Evolutionary conservation across 1,140 invertebrate species (phyloP), one percentile per base, ranked within the genome.

Genomic region (Zaprionus africanus): DNA sequence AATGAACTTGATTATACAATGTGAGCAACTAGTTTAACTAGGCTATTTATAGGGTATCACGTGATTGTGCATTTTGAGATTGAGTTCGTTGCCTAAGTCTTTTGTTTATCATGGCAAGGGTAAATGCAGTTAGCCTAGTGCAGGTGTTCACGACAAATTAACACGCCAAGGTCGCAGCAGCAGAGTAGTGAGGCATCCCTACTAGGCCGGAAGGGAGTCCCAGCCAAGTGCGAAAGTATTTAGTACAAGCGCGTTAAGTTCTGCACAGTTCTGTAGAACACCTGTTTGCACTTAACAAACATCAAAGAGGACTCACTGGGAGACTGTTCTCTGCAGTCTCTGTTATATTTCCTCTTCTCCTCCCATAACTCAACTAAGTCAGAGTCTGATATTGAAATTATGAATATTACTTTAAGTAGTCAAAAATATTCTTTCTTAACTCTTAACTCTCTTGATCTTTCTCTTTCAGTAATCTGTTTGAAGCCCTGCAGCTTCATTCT

Each of bases 141-240:
- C 41, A 82, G 65, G 69, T 82, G 65, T 65, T 81, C 66, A 66
- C 72, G 66, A 78, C 72, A 91, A 91, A 91, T 91, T 91, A 91
- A 87, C 87, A 91, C 88, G 76, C 91, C 87, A 91, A 91, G 87
- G 87, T 91, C 87, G 79, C 72, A 61, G 67, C 57, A 62, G 13
- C 46, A n/a, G 62, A 31, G 38, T 19, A 43, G 17, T 24, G 5
- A 34, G 38, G 38, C 31, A 43, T 19, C 26, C 19, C 46, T 54
- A 54, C 51, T 15, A 34, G 76, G 62, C 65, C 49, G 70, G 22
- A 54, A 36, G 72, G 2, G n/a, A 24, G 51, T 46, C 1, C 70
- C 61, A 31, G 11, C 0, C 58, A 81, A 71, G 84, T 88, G 84
- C 88, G 84, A 88, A 88, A 88, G 84, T 90, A 84, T 81, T 88